A percentile compares a stretch with the other conserved stretches of the same genome.
These are phyloP conservation scores for Zonitis immaculata DNA, from an alignment of 2,888 invertebrate species.

Conservation along the genomic window DNA sequence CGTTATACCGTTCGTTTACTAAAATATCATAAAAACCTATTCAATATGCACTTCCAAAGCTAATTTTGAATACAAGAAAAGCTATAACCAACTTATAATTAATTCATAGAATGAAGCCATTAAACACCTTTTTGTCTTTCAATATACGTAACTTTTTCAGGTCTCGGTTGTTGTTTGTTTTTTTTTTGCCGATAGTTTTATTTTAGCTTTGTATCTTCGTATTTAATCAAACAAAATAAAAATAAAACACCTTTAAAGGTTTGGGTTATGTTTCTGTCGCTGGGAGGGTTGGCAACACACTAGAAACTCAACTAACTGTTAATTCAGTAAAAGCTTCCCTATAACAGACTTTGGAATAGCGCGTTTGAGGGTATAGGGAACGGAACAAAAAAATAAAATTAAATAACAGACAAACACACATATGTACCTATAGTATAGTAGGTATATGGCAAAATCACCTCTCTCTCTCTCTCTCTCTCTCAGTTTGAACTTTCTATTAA, in stretches of 20 bases:
- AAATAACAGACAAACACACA: background rate
- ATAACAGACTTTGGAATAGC: slow-evolving; percentile 41
- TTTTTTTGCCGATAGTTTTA: background rate
- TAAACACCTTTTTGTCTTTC: background rate
- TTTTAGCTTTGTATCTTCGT: slow-evolving; percentile 1
- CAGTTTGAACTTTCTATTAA: slow-evolving; percentile 27
- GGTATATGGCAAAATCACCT: slow-evolving; percentile 30
- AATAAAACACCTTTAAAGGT: background rate
- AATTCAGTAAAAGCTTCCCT: slow-evolving; percentile 49
- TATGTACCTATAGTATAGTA: background rate
- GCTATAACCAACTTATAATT: background rate
- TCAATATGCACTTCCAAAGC: background rate
- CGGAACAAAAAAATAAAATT: background rate
- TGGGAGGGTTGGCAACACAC: slow-evolving; percentile 18
- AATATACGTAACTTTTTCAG: background rate
- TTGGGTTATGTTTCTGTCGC: background rate
- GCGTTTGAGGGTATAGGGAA: slow-evolving; percentile 24
- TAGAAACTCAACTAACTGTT: slow-evolving; percentile 37
- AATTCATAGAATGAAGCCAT: background rate
- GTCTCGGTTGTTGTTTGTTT: background rate
- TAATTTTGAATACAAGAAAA: background rate
- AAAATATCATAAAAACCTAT: background rate
- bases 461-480: too few relatives aligned
- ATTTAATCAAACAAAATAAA: slow-evolving; percentile 16
- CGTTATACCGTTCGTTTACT: background rate